A percentile compares a stretch with the other conserved stretches of the same genome.
Conservation (phyloP, 2,113 vertebrate genomes). For the Xiphias gladius region DNA sequence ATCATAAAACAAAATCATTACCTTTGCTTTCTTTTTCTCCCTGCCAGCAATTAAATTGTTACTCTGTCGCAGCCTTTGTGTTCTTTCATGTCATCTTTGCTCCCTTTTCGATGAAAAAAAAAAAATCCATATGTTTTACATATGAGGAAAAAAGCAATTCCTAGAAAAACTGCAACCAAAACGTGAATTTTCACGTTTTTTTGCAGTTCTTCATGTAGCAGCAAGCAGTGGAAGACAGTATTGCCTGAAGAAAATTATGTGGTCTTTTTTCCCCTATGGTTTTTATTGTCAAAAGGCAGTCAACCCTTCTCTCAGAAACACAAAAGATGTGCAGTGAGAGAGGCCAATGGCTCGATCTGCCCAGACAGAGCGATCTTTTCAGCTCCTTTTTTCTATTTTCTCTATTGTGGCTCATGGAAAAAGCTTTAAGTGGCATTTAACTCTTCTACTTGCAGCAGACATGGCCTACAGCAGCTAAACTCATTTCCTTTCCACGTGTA, state of each 20-base stretch:
- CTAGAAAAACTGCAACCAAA: constrained; percentile 54
- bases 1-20: constrained; percentile 61
- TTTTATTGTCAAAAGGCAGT: constrained; percentile 84
- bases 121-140: constrained; percentile 49
- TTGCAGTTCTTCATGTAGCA: constrained; percentile 59
- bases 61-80: constrained; percentile 69
- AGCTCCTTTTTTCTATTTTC: constrained; percentile 63
- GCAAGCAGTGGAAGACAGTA: constrained; percentile 64
- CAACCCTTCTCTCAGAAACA: constrained; percentile 80
- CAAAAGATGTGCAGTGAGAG: constrained; percentile 79
- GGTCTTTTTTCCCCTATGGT: constrained; percentile 60
- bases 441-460: constrained; percentile 45
- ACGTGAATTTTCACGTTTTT: constrained; percentile 62
- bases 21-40: constrained; percentile 38
- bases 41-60: constrained; percentile 77
- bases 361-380: constrained; percentile 71
- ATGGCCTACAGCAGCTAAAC: constrained; percentile 46
- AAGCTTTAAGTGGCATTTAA: constrained; percentile 74
- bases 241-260: constrained; percentile 75
- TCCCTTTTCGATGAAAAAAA: constrained; percentile 43
- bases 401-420: constrained; percentile 65
- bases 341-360: constrained; percentile 75
- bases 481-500: constrained; percentile 16
- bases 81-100: constrained; percentile 41
- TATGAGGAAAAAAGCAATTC: constrained; percentile 58